A percentile compares a stretch with the other conserved stretches of the same genome.
phyloP scores from a whole-genome alignment of 2,113 vertebrate genomes.

The Chroicocephalus ridibundus region DNA sequence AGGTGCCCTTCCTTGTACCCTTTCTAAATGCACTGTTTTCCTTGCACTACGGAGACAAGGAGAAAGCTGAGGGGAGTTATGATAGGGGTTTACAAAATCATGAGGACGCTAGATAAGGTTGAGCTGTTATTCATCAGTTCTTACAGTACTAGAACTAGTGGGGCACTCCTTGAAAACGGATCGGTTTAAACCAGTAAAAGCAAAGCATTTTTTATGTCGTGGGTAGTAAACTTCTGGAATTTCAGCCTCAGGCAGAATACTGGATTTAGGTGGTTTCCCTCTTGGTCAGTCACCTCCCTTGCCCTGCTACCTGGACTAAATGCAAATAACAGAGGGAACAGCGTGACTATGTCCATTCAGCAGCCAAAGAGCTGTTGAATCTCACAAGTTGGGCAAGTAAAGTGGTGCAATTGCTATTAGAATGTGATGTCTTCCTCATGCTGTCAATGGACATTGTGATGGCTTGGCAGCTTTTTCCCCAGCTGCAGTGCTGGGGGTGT shows the following conservation, averaged over 20 bases:
- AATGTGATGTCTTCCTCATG: neutral
- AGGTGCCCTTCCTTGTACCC: neutral
- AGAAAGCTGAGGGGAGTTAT: neutral
- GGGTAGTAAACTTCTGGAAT: neutral
- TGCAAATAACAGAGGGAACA: neutral
- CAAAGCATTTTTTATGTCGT: neutral
- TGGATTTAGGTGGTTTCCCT: neutral
- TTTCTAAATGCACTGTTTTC: neutral
- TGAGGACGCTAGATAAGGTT: neutral
- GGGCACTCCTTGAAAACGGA: neutral
- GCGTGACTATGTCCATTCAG: fast-evolving
- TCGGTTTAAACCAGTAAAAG: neutral
- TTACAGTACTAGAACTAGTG: neutral
- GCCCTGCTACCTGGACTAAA: neutral
- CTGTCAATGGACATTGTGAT: too few species aligned
- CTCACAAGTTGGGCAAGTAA: neutral
- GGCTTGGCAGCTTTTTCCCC: neutral
- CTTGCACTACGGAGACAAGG: neutral
- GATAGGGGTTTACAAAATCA: neutral
- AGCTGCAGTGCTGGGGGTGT: neutral
- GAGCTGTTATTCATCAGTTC: neutral
- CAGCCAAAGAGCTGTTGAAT: neutral
- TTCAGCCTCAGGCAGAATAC: neutral
- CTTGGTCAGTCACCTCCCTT: neutral
- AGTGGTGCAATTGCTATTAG: neutral